phyloP scores from a whole-genome alignment of 1,140 invertebrate species.

The Laodelphax striatellus region DNA sequence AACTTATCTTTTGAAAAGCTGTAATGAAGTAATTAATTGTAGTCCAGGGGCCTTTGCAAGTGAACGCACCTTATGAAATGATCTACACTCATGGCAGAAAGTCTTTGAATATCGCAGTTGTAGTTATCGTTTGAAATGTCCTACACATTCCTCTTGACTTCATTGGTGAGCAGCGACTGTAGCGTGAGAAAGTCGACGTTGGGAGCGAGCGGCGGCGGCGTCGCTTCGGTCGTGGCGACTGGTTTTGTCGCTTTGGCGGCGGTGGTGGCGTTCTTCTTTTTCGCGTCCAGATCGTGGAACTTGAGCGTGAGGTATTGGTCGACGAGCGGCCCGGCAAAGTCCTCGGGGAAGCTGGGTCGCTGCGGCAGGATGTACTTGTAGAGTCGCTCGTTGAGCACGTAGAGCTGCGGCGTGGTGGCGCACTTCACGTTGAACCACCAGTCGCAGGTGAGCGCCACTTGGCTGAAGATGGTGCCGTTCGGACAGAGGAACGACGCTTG shows the following conservation, averaged over 20 bases:
- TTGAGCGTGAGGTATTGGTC: constrained; percentile 71
- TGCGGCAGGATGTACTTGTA: constrained; percentile 79
- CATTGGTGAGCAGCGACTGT: not conserved
- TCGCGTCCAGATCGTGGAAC: constrained; percentile 41
- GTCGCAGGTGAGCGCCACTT: constrained; percentile 72
- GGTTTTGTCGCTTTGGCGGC: not conserved
- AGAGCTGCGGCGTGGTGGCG: constrained; percentile 64
- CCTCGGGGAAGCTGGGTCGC: constrained; percentile 75
- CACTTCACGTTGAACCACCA: constrained; percentile 83
- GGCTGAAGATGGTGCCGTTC: constrained; percentile 84
- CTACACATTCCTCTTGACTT: constrained; percentile 3
- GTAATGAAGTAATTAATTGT: no score
- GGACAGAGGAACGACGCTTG: constrained; percentile 84
- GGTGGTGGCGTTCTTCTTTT: not conserved
- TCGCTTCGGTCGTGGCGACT: not conserved
- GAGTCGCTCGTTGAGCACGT: constrained; percentile 75
- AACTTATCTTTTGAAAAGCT: no score
- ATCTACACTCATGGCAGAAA: no score
- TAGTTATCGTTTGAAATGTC: not conserved
- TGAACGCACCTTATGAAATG: no score
- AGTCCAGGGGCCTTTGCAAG: no score
- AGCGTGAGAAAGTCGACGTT: not conserved
- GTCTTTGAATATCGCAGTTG: no score
- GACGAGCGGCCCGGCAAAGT: constrained; percentile 71
- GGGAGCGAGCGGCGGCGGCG: not conserved